Evolutionary conservation across 2,888 invertebrate genomes (phyloP).

Genomic region (Heliconius erato): DNA sequence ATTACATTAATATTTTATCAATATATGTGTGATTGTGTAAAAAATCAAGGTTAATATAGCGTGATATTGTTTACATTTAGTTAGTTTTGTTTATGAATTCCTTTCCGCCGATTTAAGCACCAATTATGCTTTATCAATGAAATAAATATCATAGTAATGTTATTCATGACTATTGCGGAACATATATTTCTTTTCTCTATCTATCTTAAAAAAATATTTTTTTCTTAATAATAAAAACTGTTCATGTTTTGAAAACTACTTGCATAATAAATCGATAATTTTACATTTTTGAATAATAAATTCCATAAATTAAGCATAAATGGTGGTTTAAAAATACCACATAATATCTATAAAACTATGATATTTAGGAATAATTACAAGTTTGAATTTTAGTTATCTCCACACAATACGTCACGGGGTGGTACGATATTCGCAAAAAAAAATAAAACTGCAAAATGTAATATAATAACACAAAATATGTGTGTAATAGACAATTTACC

Average conservation of each 20-base stretch:
- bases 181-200: background rate
- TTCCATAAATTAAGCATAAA: background rate
- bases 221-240: background rate
- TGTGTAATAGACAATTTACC: conserved; percentile 65
- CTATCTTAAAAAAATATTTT: background rate
- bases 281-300: background rate
- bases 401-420: conserved; percentile 68
- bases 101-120: conserved; percentile 21
- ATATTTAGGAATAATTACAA: conserved; percentile 21
- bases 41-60: background rate
- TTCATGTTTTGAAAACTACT: background rate
- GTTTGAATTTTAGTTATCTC: conserved; percentile 37
- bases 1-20: background rate
- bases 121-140: conserved; percentile 30
- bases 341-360: background rate
- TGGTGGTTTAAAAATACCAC: background rate
- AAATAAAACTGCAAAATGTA: conserved; percentile 50
- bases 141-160: conserved; percentile 17
- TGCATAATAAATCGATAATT: background rate
- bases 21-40: background rate
- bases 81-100: conserved; percentile 33
- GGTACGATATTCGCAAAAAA: conserved; percentile 64
- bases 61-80: conserved; percentile 15
- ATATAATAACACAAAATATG: conserved; percentile 30
- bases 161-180: background rate